phyloP scores from a whole-genome alignment of 2,888 invertebrate species.

The Lithophane socia region DNA sequence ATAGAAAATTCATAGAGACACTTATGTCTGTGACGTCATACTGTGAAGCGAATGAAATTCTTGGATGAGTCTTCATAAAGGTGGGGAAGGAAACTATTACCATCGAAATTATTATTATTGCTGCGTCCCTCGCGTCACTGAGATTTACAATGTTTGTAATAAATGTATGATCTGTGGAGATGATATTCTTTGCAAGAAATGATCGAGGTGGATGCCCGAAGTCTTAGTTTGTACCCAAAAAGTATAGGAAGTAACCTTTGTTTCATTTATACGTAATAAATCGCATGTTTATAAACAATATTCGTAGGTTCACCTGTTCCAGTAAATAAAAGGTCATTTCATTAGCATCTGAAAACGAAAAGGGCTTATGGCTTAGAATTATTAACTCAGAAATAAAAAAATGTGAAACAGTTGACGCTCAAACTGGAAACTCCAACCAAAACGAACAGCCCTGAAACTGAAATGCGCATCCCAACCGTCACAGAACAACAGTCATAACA shows the following conservation, averaged over 20 bases:
- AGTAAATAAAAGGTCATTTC: no score
- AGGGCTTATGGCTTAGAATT: no score
- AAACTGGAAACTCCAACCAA: not conserved
- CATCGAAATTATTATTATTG: constrained; percentile 11
- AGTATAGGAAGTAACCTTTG: no score
- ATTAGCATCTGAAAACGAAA: no score
- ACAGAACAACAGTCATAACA: constrained; percentile 11
- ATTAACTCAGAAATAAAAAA: no score
- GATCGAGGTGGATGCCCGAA: no score
- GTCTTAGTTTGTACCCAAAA: no score
- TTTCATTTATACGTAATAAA: no score
- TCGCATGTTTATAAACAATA: no score
- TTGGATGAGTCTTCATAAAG: constrained; percentile 52
- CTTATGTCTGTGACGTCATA: constrained; percentile 73
- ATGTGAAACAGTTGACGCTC: not conserved
- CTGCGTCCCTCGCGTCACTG: constrained; percentile 11
- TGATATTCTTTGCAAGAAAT: not conserved
- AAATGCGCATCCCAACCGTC: not conserved
- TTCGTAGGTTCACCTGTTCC: no score
- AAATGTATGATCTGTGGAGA: constrained; percentile 26
- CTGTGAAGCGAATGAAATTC: constrained; percentile 71
- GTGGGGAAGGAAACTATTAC: constrained; percentile 51
- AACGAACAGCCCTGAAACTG: not conserved
- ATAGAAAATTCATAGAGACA: constrained; percentile 69
- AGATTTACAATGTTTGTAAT: constrained; percentile 18